phyloP scores from a whole-genome alignment of 2,888 invertebrate genomes.

The Drosophila barbarae region DNA sequence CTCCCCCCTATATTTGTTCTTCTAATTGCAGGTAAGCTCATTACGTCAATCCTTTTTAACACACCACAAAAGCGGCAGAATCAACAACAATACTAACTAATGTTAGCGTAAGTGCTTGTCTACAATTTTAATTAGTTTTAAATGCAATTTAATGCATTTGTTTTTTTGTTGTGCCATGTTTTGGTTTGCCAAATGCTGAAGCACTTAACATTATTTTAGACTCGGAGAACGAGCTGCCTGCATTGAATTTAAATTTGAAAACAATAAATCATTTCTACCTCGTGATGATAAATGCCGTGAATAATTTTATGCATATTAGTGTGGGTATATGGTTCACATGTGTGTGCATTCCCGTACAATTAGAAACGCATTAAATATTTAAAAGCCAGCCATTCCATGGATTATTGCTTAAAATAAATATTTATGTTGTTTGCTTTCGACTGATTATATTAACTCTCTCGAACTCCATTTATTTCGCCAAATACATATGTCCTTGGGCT shows the following conservation, averaged over 20 bases:
- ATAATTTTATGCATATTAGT: slow-evolving; percentile 45
- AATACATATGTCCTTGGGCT: slow-evolving; percentile 1
- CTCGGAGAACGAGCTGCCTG: slow-evolving; percentile 14
- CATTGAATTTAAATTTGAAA: slow-evolving; percentile 56
- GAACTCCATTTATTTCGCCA: slow-evolving; percentile 1
- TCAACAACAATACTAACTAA: slow-evolving; percentile 35
- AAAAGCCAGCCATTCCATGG: slow-evolving; percentile 40
- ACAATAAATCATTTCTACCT: slow-evolving; percentile 60
- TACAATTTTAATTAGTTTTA: slow-evolving; percentile 69
- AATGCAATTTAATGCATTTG: slow-evolving; percentile 58
- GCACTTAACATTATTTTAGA: slow-evolving; percentile 54
- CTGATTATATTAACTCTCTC: slow-evolving; percentile 6
- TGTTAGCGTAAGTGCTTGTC: slow-evolving; percentile 64
- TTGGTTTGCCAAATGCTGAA: slow-evolving; percentile 41
- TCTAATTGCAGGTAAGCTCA: slow-evolving; percentile 72
- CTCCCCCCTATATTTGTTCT: slow-evolving; percentile 52
- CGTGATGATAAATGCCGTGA: slow-evolving; percentile 39
- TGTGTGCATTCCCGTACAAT: slow-evolving; percentile 58
- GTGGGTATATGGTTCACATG: slow-evolving; percentile 30
- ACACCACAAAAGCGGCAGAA: slow-evolving; percentile 31
- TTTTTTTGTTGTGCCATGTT: slow-evolving; percentile 35
- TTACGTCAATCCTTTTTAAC: slow-evolving; percentile 45
- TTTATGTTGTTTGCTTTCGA: slow-evolving; percentile 6
- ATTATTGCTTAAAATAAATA: slow-evolving; percentile 25
- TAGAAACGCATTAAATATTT: slow-evolving; percentile 70